Conservation (phyloP, 2,888 invertebrate species). For the Glaucopsyche alexis region DNA sequence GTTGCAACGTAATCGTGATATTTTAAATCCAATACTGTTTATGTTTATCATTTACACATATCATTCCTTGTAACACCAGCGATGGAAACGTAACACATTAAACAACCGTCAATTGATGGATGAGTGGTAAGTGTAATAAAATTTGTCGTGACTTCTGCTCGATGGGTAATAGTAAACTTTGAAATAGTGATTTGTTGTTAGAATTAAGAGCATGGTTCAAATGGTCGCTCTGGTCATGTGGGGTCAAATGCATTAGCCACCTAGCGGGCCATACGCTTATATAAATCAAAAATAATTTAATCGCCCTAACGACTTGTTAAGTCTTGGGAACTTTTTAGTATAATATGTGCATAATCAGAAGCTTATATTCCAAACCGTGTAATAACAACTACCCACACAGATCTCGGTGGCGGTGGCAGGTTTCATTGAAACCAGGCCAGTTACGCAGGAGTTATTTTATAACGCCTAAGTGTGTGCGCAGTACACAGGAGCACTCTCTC, state of each 20-base stretch:
- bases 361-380: neutral
- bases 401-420: too few relatives aligned
- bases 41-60: slow-evolving; percentile 27
- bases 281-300: slow-evolving; percentile 24
- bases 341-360: slow-evolving; percentile 18
- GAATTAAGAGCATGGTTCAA: slow-evolving; percentile 74
- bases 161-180: slow-evolving; percentile 70
- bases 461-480: too few relatives aligned
- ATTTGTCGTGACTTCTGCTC: slow-evolving; percentile 75
- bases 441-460: too few relatives aligned
- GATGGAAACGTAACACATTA: slow-evolving; percentile 41
- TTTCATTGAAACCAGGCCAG: too few relatives aligned
- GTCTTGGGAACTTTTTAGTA: slow-evolving; percentile 7
- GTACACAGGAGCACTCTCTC: too few relatives aligned
- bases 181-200: slow-evolving; percentile 67
- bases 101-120: slow-evolving; percentile 52
- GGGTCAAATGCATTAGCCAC: slow-evolving; percentile 78
- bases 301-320: slow-evolving; percentile 15
- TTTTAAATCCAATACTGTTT: slow-evolving; percentile 41
- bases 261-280: slow-evolving; percentile 62
- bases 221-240: slow-evolving; percentile 68
- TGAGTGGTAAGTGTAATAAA: slow-evolving; percentile 67
- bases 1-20: slow-evolving; percentile 39
- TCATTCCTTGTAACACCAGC: slow-evolving; percentile 11
- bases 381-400: neutral